A percentile compares a stretch with the other conserved stretches of the same genome.
phyloP scores from a whole-genome alignment of 2,797 vertebrate genomes.

The Sebastes taczanowskii region DNA sequence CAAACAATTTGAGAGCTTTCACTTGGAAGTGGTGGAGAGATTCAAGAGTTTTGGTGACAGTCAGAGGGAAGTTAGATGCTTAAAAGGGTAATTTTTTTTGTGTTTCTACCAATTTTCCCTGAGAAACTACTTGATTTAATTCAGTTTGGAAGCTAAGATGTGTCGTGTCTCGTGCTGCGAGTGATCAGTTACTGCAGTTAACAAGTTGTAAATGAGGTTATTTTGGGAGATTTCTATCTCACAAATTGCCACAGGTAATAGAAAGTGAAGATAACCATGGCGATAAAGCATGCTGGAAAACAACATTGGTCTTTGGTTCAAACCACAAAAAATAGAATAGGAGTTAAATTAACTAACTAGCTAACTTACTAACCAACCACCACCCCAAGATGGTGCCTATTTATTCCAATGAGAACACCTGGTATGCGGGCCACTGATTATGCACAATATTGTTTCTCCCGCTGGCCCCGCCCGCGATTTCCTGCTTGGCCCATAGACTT shows the following conservation, averaged over 20 bases:
- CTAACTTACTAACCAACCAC: no score
- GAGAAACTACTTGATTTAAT: background rate
- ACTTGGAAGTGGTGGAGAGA: background rate
- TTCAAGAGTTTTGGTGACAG: background rate
- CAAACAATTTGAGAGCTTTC: conserved; percentile 4
- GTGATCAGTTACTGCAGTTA: background rate
- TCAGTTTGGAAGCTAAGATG: background rate
- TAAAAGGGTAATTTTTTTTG: background rate
- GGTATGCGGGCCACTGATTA: background rate
- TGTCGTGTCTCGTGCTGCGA: background rate
- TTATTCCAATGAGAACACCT: background rate
- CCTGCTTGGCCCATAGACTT: no score
- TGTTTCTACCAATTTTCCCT: background rate
- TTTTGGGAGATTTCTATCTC: background rate
- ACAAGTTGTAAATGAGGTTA: background rate
- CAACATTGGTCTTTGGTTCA: background rate
- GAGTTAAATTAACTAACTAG: no score
- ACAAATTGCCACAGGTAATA: background rate
- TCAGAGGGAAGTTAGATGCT: background rate
- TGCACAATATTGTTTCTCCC: background rate
- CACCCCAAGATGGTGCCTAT: background rate
- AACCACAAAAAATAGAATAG: no score
- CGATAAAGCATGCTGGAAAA: background rate
- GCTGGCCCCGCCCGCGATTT: no score
- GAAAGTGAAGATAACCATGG: background rate